These are phyloP conservation scores for Tokudaia tokunoshimensis DNA, from an alignment of 2,797 vertebrate genomes.

Conservation along the genomic window DNA sequence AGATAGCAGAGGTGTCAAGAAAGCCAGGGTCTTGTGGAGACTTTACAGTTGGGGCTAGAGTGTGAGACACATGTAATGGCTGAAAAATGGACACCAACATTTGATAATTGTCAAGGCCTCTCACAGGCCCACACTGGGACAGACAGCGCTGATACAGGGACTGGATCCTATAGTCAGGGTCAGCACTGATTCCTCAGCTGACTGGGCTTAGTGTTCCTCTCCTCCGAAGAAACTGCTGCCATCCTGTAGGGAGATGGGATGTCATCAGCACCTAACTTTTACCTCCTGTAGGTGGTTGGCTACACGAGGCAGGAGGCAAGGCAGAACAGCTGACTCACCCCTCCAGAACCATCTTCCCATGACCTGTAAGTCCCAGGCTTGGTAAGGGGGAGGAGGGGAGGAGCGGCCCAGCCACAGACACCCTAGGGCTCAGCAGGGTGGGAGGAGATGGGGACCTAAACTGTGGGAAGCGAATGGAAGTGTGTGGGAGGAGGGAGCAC, in stretches of 20 bases:
- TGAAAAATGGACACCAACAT: background rate
- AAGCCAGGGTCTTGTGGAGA: background rate
- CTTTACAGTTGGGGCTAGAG: background rate
- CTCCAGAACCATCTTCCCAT: background rate
- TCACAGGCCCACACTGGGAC: fast-evolving
- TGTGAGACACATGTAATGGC: background rate
- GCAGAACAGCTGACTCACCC: background rate
- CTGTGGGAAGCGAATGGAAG: background rate
- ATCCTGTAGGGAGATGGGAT: background rate
- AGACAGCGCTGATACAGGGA: background rate
- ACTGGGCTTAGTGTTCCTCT: background rate
- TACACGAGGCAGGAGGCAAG: fast-evolving
- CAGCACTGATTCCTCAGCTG: background rate
- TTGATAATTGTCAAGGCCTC: fast-evolving
- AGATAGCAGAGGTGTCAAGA: too few relatives aligned
- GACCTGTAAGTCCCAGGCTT: background rate
- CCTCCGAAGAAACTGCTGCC: background rate
- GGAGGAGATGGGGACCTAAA: background rate
- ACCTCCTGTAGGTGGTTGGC: background rate
- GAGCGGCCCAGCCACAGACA: background rate
- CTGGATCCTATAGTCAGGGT: background rate
- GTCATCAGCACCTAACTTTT: background rate
- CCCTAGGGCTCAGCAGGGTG: background rate
- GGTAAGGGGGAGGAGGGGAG: background rate
- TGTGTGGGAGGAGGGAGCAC: background rate